phyloP scores from a whole-genome alignment of 2,888 invertebrate genomes.

The Taphrorychus bicolor region DNA sequence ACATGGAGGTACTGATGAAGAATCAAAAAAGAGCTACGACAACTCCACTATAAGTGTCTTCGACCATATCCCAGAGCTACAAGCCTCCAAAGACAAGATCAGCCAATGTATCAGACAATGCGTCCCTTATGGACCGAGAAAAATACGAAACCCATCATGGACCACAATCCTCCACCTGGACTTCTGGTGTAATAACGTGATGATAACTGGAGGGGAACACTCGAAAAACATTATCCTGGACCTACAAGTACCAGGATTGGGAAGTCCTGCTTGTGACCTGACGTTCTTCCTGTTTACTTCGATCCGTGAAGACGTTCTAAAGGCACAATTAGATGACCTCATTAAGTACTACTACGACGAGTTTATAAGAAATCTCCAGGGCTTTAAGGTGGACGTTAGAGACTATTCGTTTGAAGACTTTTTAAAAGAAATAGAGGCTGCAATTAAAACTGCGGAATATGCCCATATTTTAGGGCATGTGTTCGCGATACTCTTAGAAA shows the following conservation, averaged over 20 bases:
- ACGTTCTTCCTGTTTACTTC: conserved; percentile 30
- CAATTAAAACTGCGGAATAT: conserved; percentile 11
- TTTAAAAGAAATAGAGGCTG: conserved; percentile 21
- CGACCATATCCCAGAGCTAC: conserved; percentile 12
- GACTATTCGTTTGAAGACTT: conserved; percentile 15
- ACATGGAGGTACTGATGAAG: neutral
- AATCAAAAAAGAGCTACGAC: neutral
- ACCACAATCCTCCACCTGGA: conserved; percentile 25
- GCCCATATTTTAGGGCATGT: conserved; percentile 11
- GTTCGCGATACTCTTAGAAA: conserved; percentile 8
- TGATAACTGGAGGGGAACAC: conserved; percentile 18
- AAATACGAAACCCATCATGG: conserved; percentile 28
- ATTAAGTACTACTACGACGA: conserved; percentile 28
- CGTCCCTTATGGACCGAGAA: neutral
- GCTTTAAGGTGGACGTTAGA: conserved; percentile 22
- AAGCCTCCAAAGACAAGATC: conserved; percentile 1
- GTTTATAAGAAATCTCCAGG: conserved; percentile 20
- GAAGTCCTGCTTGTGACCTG: conserved; percentile 22
- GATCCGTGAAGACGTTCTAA: conserved; percentile 6
- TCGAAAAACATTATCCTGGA: conserved; percentile 27
- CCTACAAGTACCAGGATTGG: conserved; percentile 13
- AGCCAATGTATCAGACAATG: neutral
- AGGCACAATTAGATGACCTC: conserved; percentile 20
- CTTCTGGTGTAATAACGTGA: conserved; percentile 39
- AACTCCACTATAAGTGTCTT: neutral